Evolutionary conservation across 2,113 vertebrate genomes (phyloP), one percentile per base, ranked within the genome.

Genomic region (Mastomys coucha): DNA sequence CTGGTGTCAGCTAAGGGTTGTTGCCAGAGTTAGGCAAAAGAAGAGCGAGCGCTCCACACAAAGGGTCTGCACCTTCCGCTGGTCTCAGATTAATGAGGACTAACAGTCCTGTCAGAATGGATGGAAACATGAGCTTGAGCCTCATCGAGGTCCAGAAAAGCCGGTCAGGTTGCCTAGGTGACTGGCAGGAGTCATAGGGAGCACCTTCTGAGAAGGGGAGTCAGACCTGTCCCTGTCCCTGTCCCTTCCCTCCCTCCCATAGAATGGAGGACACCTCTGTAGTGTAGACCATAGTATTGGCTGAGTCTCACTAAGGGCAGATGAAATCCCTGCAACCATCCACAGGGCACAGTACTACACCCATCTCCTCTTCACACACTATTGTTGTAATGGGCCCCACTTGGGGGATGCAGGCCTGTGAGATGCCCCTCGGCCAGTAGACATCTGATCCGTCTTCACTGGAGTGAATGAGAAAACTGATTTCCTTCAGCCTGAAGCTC

Each of bases 1-100:
- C 89, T 95, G 93, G 96, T 73, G 72, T 76, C 28, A n/a, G 65
- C 28, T 65, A 16, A 17, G 14, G n/a, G 33, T 86, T 70, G 17
- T 5, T 65, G 36, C n/a, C 69, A 26, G 73, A 84, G 36, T 67
- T 67, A 6, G 13, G 39, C 45, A 65, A 56, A 93, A 3, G 51
- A 33, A 93, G 67, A 70, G 36, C 26, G 49, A 6, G 73, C 17
- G 11, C 20, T 4, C 24, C 12, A 42, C 22, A 12, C 36, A 7
- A 0, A 11, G 10, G 70, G 7, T 63, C 70, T 36, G 39, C 42
- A 80, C 45, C 67, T 1, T 5, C 22, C 24, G 36, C 1, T 73
- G 72, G 28, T 2, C 39, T 26, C 84, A 65, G n/a, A 7, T 20
- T 19, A 20, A 11, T 10, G 45, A 39, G 31, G 51, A 1, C 20